Evolutionary conservation across 2,888 invertebrate species (phyloP).

Genomic region (Agapostemon virescens): DNA sequence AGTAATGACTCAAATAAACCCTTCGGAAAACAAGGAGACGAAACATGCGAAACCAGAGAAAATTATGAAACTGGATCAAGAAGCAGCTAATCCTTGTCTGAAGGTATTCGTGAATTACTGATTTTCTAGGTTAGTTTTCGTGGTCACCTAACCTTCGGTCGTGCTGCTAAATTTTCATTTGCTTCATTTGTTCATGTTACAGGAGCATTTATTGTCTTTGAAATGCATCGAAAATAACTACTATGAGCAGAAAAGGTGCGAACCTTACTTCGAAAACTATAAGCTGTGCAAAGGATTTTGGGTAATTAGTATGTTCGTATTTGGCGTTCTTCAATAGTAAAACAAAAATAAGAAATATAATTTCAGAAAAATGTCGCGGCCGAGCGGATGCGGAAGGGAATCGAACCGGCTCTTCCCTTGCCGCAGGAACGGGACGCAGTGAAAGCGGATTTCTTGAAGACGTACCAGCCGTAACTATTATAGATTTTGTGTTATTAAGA

Average conservation of each 20-base stretch:
- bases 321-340: no score
- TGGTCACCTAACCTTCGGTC: constrained; percentile 7
- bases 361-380: constrained; percentile 83
- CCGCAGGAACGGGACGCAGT: constrained; percentile 86
- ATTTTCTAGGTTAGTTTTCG: neutral
- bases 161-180: neutral
- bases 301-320: no score
- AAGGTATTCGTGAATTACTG: constrained; percentile 67
- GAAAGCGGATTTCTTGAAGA: constrained; percentile 83
- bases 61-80: constrained; percentile 26
- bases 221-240: constrained; percentile 87
- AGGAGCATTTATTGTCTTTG: constrained; percentile 88
- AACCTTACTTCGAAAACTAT: constrained; percentile 87
- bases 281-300: constrained; percentile 91
- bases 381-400: constrained; percentile 84
- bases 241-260: constrained; percentile 86
- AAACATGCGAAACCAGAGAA: neutral
- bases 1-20: neutral
- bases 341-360: neutral
- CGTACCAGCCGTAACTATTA: neutral
- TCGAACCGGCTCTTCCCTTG: constrained; percentile 86
- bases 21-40: neutral
- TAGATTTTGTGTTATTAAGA: neutral
- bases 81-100: constrained; percentile 80
- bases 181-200: constrained; percentile 57